Base-by-base conservation (phyloP, 2,888 invertebrate species). In the Scaptomyza parva region DNA sequence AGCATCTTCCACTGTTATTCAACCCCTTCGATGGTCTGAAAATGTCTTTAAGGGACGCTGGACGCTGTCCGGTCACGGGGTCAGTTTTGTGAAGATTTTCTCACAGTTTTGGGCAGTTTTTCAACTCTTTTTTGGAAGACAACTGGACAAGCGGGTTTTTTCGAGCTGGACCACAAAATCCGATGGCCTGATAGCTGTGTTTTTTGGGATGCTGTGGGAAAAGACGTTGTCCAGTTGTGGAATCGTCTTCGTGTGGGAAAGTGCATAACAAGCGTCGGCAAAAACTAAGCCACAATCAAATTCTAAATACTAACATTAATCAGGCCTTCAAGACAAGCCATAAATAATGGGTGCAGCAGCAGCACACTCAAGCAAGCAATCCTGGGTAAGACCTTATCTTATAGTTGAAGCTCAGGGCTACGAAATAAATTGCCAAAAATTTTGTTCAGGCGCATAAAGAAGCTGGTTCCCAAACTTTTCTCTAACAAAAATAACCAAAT, bases 51-150 rank as follows among this genome's bases (percentile, higher is more conserved):
- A 17, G 7, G 41, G 6, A 12, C 7, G 39, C 45, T 64, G 64
- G 64, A 47, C 57, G 58, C 12, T 61, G 47, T 60, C 50, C 74
- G 88, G 88, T 88, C 90, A 89, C n/a, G 72, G 76, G 90, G 78
- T 89, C 79, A 88, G 48, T 69, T 78, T 86, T 50, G 54, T 59
- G 53, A 75, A 84, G 84, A 86, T 79, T 89, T 87, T 89, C 89
- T 82, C 89, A 89, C 62, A 63, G 48, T 73, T 77, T 82, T 82
- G 60, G 65, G 86, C 48, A 58, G 62, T 67, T 81, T 85, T 75
- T 71, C 61, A 76, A 84, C 75, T 81, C 76, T 83, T 79, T 84
- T 54, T 9, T 8, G n/a, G 8, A 37, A 37, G 48, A 12, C 40
- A 80, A 83, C 86, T 64, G 86, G 81, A 70, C 60, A 80, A 84